Conservation (phyloP, 2,888 invertebrate genomes). For the Phortica magna region DNA sequence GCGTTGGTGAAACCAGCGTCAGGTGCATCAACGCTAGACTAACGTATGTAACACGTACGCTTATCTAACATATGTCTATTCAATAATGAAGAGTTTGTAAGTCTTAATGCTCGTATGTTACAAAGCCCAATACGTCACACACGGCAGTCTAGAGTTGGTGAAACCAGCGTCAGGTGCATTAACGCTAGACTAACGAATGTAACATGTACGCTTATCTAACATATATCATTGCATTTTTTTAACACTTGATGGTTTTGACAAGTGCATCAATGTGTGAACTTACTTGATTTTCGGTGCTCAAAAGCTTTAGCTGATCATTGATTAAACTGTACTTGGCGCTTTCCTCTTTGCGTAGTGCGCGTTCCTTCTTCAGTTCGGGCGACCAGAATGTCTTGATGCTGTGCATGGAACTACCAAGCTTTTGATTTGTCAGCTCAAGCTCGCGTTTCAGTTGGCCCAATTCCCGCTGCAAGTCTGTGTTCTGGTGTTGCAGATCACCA, state of each 20-base stretch:
- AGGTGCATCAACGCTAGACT: too few species aligned
- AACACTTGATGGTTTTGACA: too few species aligned
- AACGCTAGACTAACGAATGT: too few species aligned
- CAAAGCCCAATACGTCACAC: too few species aligned
- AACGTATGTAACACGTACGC: too few species aligned
- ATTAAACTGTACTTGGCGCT: conserved; percentile 97
- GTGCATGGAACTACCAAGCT: conserved; percentile 99
- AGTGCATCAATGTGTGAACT: conserved; percentile 53
- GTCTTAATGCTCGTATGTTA: background rate
- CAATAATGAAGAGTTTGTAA: too few species aligned
- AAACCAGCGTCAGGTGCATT: too few species aligned
- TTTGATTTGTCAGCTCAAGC: conserved; percentile 96
- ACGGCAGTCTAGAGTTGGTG: too few species aligned
- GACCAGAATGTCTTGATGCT: conserved; percentile 99
- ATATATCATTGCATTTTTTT: too few species aligned
- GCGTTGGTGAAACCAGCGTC: too few species aligned
- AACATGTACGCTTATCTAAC: too few species aligned
- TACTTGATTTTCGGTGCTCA: conserved; percentile 98
- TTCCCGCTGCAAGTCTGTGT: conserved; percentile 96
- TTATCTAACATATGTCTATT: too few species aligned
- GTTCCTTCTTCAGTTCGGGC: conserved; percentile 98
- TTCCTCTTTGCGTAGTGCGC: conserved; percentile 97
- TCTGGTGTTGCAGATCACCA: conserved; percentile 94
- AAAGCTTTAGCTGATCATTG: conserved; percentile 96
- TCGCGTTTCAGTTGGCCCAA: conserved; percentile 94